These are phyloP conservation scores for Bellardia pandia DNA, from an alignment of 2,888 invertebrate species.

Conservation along the genomic window DNA sequence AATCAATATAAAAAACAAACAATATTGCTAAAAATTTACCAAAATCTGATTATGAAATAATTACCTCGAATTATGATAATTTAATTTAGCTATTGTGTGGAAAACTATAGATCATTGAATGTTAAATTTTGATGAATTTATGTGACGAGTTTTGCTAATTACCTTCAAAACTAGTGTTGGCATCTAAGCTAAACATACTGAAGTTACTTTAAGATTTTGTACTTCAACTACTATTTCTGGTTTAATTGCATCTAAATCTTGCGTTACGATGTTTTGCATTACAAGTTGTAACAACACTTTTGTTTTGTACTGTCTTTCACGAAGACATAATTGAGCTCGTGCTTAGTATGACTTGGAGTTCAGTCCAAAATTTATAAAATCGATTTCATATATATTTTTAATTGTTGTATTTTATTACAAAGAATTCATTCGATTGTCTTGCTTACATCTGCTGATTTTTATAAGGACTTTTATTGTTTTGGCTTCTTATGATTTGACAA, in stretches of 20 bases:
- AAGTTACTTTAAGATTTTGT: too few species aligned
- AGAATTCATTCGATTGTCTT: background rate
- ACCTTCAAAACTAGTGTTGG: too few species aligned
- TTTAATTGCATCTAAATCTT: too few species aligned
- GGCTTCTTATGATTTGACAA: slow-evolving; percentile 61
- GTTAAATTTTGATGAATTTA: background rate
- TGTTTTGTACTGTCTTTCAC: background rate
- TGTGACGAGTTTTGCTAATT: too few species aligned
- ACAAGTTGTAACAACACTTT: background rate
- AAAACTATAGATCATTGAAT: background rate
- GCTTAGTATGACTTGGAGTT: background rate
- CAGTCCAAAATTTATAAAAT: background rate
- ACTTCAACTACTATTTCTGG: too few species aligned
- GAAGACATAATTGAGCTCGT: background rate
- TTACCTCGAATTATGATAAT: background rate
- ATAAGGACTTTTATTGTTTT: background rate
- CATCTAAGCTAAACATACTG: too few species aligned
- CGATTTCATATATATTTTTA: background rate
- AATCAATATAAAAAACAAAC: background rate
- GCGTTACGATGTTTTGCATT: background rate
- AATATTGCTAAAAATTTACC: background rate
- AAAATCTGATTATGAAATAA: slow-evolving; percentile 6
- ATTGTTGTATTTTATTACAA: slow-evolving; percentile 3
- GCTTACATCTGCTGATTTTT: slow-evolving; percentile 47
- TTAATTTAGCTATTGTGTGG: background rate